phyloP scores from a whole-genome alignment of 2,113 vertebrate species.

The Aplodontia rufa region DNA sequence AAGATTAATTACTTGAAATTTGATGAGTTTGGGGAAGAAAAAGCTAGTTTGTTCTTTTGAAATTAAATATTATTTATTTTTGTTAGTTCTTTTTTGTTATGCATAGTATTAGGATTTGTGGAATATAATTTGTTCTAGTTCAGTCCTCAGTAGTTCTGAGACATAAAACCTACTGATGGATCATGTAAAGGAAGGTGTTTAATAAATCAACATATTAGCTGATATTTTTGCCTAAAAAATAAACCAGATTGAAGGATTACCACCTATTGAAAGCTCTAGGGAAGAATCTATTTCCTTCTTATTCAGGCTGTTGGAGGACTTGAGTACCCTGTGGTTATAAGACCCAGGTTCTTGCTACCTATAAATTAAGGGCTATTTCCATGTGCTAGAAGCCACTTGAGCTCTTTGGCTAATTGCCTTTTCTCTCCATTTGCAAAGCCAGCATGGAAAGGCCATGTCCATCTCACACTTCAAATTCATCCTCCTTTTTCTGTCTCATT shows the following conservation, averaged over 20 bases:
- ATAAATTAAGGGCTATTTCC: background rate
- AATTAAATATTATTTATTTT: background rate
- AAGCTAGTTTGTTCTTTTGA: background rate
- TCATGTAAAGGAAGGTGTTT: background rate
- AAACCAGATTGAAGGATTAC: background rate
- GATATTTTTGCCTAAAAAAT: background rate
- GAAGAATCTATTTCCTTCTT: background rate
- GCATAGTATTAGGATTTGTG: too few relatives aligned
- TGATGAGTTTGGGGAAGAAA: background rate
- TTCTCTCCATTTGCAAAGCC: background rate
- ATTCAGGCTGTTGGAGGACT: background rate
- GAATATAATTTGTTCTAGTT: too few relatives aligned
- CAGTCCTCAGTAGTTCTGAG: too few relatives aligned
- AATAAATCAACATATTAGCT: background rate
- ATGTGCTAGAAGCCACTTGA: background rate
- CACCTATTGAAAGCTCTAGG: background rate
- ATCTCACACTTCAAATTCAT: background rate
- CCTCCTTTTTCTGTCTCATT: background rate
- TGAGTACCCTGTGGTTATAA: background rate
- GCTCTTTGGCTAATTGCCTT: background rate
- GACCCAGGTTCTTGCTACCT: background rate
- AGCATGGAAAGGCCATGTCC: background rate
- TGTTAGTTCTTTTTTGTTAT: too few relatives aligned
- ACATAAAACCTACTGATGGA: background rate
- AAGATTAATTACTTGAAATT: background rate